Base-by-base conservation (phyloP, 2,113 vertebrate species). In the Psilopogon haemacephalus region DNA sequence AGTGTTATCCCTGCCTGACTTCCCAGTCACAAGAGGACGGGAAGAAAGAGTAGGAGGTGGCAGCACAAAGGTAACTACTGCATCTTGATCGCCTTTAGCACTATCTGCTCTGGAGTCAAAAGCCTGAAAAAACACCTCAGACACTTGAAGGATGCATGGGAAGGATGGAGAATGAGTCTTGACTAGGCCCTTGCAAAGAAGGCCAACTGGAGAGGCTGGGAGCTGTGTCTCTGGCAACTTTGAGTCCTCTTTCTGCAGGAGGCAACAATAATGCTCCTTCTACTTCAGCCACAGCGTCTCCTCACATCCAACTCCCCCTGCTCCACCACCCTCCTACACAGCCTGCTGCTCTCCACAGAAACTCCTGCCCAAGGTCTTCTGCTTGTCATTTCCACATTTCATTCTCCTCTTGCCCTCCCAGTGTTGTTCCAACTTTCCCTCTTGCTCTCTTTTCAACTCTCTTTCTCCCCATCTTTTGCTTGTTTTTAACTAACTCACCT, bases 21-120 rank as follows among this genome's bases (percentile, higher is more conserved):
- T 73, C 37, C 63, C 56, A 60, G 85, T 56, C 48, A 64, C 86
- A 82, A 92, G n/a, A 48, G 83, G 62, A 88, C 38, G 92, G 65
- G 79, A 93, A 93, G 33, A 96, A 93, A 95, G 65, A 71, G 83
- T 69, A 88, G 83, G 35, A 93, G 70, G 80, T 12, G 3, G 64
- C 76, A 70, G 82, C 4, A 6, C 37, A 86, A 77, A 83, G 60
- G 72, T 83, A 91, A 95, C 89, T 91, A 92, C 88, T 89, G 48
- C 46, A 60, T 77, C 64, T 55, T 8, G 2, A 54, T 3, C 5
- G 71, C 32, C 35, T 35, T 63, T 12, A 15, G 8, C 11, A 18
- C 3, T 70, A 68, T 21, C 35, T 46, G 72, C 75, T 80, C 33
- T 2, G 21, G 37, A 84, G 37, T 71, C 40, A 82, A 70, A 42